These are phyloP conservation scores for Scopus umbretta DNA, from an alignment of 2,113 vertebrate genomes.

Conservation along the genomic window DNA sequence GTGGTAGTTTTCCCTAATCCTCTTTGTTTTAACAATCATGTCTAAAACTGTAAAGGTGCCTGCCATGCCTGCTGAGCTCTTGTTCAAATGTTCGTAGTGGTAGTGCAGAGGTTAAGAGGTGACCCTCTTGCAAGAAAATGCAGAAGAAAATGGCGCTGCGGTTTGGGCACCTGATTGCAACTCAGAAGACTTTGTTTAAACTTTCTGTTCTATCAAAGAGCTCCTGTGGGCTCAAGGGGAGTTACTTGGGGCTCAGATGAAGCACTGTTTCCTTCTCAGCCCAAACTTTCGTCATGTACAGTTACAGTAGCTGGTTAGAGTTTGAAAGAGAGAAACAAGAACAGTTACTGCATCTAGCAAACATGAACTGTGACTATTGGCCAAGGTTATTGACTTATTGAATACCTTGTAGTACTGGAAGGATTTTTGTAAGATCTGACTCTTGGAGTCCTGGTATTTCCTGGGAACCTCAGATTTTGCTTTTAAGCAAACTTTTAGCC, in stretches of 20 bases:
- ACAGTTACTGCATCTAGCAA: neutral
- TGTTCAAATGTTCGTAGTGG: neutral
- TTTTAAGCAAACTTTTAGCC: neutral
- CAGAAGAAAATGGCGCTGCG: neutral
- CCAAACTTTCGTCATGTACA: neutral
- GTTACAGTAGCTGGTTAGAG: neutral
- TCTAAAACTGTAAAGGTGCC: neutral
- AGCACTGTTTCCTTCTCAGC: neutral
- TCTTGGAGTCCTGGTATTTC: neutral
- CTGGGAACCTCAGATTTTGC: neutral
- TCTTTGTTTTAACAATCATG: neutral
- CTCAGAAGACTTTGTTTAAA: neutral
- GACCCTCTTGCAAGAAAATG: neutral
- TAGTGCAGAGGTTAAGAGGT: neutral
- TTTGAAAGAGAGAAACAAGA: neutral
- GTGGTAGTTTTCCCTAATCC: neutral
- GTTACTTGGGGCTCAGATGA: neutral
- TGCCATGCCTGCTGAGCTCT: neutral
- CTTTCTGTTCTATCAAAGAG: neutral
- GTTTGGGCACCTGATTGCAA: neutral
- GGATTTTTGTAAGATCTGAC: neutral
- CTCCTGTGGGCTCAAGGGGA: neutral
- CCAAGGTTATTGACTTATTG: neutral
- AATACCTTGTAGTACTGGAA: neutral
- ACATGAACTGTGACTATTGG: neutral